phyloP scores from a whole-genome alignment of 2,113 vertebrate genomes.

The Alaudala cheleensis region DNA sequence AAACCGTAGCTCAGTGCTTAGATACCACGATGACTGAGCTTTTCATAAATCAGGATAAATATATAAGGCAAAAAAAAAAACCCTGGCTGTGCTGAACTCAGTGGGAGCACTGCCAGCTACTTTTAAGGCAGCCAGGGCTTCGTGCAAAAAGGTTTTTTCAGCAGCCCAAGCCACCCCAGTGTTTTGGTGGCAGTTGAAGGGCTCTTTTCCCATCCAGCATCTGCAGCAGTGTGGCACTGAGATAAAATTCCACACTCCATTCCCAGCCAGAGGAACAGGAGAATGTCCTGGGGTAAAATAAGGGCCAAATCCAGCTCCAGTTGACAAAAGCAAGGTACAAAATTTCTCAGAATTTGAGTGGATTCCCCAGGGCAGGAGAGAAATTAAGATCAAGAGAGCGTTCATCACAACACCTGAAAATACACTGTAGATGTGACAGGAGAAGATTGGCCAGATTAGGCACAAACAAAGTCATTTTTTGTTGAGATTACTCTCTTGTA shows the following conservation, averaged over 20 bases:
- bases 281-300: neutral
- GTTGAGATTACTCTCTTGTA: neutral
- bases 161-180: neutral
- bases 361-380: neutral
- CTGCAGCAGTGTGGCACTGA: neutral
- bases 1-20: slow-evolving; percentile 64
- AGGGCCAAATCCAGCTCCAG: neutral
- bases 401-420: neutral
- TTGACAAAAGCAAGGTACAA: neutral
- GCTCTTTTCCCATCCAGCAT: slow-evolving; percentile 13
- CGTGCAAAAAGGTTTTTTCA: neutral
- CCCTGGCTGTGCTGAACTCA: neutral
- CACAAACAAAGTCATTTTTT: neutral
- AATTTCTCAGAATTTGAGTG: neutral
- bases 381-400: neutral
- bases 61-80: neutral
- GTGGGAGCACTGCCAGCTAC: neutral
- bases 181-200: slow-evolving; percentile 21
- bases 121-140: neutral
- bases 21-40: neutral
- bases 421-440: neutral
- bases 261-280: neutral
- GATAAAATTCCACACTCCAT: neutral
- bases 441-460: neutral
- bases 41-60: slow-evolving; percentile 53